These are phyloP conservation scores for Blennius ocellaris DNA, from an alignment of 2,113 vertebrate genomes.

Conservation along the genomic window DNA sequence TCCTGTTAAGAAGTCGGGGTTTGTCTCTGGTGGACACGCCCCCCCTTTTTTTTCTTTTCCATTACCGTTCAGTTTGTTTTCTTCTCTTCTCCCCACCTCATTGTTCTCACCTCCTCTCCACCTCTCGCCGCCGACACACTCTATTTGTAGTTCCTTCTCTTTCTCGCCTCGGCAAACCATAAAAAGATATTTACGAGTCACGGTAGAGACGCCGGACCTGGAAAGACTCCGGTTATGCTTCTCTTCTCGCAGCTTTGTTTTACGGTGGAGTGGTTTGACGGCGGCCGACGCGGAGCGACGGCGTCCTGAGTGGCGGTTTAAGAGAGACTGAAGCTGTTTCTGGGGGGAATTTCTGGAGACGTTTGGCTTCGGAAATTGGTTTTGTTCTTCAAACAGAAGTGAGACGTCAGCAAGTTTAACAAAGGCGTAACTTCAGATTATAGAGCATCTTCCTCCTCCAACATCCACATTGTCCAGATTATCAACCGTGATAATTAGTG, in stretches of 20 bases:
- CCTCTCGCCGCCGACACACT: conserved; percentile 46
- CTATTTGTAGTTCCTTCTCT: conserved; percentile 59
- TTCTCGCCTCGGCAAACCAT: conserved; percentile 44
- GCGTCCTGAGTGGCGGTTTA: conserved; percentile 61
- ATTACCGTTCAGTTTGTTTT: conserved; percentile 43
- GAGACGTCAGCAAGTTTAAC: conserved; percentile 1
- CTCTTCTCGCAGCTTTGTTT: conserved; percentile 36
- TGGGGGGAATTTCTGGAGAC: conserved; percentile 20
- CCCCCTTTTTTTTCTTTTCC: conserved; percentile 5
- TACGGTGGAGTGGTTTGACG: conserved; percentile 47
- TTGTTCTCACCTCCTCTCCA: conserved; percentile 64
- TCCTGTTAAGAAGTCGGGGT: conserved; percentile 69
- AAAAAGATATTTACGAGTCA: conserved; percentile 70
- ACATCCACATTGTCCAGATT: no score
- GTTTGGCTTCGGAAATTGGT: conserved; percentile 8
- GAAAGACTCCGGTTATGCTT: conserved; percentile 11
- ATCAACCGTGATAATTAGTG: no score
- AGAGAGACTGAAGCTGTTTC: conserved; percentile 39
- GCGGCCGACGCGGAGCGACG: conserved; percentile 16
- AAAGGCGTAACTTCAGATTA: no score
- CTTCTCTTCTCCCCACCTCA: conserved; percentile 36
- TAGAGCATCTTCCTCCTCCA: no score
- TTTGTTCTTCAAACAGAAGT: conserved; percentile 33
- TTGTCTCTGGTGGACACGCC: conserved; percentile 66
- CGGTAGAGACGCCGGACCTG: conserved; percentile 49